phyloP scores from a whole-genome alignment of 2,113 vertebrate species.

The Mormoops blainvillei region DNA sequence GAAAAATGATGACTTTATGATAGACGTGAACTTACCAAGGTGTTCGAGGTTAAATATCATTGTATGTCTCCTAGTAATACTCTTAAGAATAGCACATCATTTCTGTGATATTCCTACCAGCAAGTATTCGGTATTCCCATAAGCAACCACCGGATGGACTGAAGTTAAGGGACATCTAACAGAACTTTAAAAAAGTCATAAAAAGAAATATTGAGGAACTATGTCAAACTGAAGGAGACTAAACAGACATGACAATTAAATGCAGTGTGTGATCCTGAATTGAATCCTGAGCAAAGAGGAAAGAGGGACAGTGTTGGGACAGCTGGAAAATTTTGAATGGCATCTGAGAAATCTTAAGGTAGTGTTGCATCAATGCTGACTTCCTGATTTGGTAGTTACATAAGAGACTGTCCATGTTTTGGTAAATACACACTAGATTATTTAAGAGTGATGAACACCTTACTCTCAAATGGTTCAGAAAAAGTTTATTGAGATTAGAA shows the following conservation, averaged over 20 bases:
- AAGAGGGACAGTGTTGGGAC: neutral
- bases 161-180: neutral
- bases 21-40: neutral
- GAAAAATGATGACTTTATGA: neutral
- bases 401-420: neutral
- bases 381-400: neutral
- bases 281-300: neutral
- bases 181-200: neutral
- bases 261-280: neutral
- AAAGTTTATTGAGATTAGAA: neutral
- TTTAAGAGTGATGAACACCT: neutral
- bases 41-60: neutral
- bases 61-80: neutral
- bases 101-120: neutral
- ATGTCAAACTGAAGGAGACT: neutral
- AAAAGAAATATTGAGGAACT: neutral
- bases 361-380: neutral
- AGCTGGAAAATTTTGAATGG: neutral
- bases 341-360: neutral
- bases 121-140: neutral
- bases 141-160: neutral
- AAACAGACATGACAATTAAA: neutral
- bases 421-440: slow-evolving; percentile 3
- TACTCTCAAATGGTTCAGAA: neutral
- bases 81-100: slow-evolving; percentile 15